phyloP scores from a whole-genome alignment of 2,888 invertebrate species.

The Boloria selene region DNA sequence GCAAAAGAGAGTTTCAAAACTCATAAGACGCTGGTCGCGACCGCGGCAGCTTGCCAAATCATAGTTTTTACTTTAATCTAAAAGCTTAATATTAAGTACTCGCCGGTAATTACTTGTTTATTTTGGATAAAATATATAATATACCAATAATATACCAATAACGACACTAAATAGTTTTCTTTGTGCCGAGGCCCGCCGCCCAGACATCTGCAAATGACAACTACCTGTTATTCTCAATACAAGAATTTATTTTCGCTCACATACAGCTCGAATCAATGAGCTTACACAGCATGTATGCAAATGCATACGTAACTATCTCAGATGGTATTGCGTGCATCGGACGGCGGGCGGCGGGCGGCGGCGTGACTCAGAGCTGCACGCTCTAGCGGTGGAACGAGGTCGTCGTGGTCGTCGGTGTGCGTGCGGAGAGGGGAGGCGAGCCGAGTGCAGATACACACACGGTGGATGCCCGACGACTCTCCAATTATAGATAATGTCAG shows the following conservation, averaged over 20 bases:
- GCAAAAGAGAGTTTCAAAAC: constrained; percentile 25
- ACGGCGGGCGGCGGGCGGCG: background rate
- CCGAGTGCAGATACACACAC: constrained; percentile 27
- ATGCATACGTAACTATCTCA: background rate
- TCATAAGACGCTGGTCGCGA: constrained; percentile 17
- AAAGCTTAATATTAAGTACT: background rate
- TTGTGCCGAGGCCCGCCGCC: no score
- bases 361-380: constrained; percentile 20
- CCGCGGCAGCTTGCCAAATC: constrained; percentile 10
- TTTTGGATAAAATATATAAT: no score
- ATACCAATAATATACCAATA: no score
- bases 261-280: constrained; percentile 8
- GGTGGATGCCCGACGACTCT: constrained; percentile 24
- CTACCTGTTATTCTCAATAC: no score
- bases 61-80: background rate
- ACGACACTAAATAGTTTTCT: no score
- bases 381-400: constrained; percentile 28
- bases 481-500: constrained; percentile 37
- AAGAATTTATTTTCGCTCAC: background rate
- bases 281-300: constrained; percentile 8
- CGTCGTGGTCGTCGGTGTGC: background rate
- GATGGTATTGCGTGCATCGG: constrained; percentile 1
- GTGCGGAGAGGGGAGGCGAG: background rate
- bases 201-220: no score
- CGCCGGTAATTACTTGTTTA: no score